Evolutionary conservation across 2,113 vertebrate species (phyloP).

Genomic region (Rhinichthys klamathensis): DNA sequence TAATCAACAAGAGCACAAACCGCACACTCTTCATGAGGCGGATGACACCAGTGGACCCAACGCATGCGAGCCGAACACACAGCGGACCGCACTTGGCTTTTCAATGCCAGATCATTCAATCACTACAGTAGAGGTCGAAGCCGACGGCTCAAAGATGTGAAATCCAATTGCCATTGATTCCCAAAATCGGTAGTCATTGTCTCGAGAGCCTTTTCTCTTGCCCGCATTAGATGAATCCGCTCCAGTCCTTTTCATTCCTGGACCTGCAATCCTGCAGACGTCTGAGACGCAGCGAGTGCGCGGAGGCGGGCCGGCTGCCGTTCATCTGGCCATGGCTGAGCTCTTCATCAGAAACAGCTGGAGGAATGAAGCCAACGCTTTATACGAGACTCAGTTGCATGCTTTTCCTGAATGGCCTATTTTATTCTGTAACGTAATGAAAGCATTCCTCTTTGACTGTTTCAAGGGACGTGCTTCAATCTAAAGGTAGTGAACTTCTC

Average conservation of each 20-base stretch:
- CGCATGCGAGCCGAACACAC: not conserved
- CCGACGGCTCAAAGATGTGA: constrained; percentile 36
- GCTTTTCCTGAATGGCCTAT: constrained; percentile 26
- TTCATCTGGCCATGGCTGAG: not conserved
- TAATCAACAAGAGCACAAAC: no score
- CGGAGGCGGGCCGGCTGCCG: no score
- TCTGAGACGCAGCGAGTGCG: not conserved
- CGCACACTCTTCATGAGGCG: not conserved
- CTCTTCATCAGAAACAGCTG: constrained; percentile 40
- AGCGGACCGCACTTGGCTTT: constrained; percentile 36
- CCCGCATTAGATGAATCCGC: constrained; percentile 50
- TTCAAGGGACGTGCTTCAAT: not conserved
- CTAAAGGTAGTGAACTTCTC: not conserved
- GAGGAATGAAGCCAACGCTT: constrained; percentile 32
- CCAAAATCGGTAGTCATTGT: constrained; percentile 51
- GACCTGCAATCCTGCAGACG: constrained; percentile 26
- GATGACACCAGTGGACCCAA: not conserved
- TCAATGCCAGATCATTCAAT: constrained; percentile 54
- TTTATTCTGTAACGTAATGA: not conserved
- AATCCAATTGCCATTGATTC: constrained; percentile 63
- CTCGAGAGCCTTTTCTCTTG: constrained; percentile 17
- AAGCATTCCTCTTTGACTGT: not conserved
- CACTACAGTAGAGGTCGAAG: constrained; percentile 40
- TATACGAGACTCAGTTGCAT: constrained; percentile 22
- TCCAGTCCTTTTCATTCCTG: constrained; percentile 68